These are phyloP conservation scores for Drosophila pseudoananassae DNA, from an alignment of 1,140 invertebrate genomes.

Conservation along the genomic window DNA sequence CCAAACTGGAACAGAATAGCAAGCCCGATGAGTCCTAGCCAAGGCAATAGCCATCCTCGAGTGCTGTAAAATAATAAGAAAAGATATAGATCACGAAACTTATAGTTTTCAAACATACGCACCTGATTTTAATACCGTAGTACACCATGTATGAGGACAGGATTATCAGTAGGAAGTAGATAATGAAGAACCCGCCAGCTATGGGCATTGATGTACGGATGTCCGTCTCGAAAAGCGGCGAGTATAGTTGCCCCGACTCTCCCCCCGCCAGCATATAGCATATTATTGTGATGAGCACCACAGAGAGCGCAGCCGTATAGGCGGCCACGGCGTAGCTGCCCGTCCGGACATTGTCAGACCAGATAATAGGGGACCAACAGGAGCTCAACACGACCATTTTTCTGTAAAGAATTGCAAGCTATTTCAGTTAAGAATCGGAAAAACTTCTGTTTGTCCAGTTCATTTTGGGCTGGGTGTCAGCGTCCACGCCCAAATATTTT, in stretches of 20 bases:
- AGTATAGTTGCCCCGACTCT: conserved; percentile 93
- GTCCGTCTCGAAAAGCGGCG: conserved; percentile 94
- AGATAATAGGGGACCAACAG: conserved; percentile 94
- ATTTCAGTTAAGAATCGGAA: neutral
- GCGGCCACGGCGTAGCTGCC: conserved; percentile 91
- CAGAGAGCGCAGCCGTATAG: conserved; percentile 90
- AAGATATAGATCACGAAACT: neutral
- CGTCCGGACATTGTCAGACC: conserved; percentile 90
- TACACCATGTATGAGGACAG: conserved; percentile 87
- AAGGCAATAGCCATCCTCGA: conserved; percentile 92
- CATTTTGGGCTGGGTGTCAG: conserved; percentile 2
- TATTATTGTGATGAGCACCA: conserved; percentile 90
- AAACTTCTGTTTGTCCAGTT: neutral
- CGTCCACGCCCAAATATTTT: conserved; percentile 45
- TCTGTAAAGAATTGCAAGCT: neutral
- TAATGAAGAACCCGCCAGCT: conserved; percentile 89
- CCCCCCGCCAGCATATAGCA: conserved; percentile 91
- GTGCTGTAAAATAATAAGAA: conserved; percentile 42
- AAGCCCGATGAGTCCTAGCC: conserved; percentile 89
- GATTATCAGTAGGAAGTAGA: conserved; percentile 90
- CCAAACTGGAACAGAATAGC: conserved; percentile 90
- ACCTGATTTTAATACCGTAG: conserved; percentile 84
- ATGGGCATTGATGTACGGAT: conserved; percentile 89
- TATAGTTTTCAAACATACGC: conserved; percentile 10
- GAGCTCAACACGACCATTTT: conserved; percentile 90